Evolutionary conservation across 2,113 vertebrate genomes (phyloP).

Genomic region (Brienomyrus longianalis): DNA sequence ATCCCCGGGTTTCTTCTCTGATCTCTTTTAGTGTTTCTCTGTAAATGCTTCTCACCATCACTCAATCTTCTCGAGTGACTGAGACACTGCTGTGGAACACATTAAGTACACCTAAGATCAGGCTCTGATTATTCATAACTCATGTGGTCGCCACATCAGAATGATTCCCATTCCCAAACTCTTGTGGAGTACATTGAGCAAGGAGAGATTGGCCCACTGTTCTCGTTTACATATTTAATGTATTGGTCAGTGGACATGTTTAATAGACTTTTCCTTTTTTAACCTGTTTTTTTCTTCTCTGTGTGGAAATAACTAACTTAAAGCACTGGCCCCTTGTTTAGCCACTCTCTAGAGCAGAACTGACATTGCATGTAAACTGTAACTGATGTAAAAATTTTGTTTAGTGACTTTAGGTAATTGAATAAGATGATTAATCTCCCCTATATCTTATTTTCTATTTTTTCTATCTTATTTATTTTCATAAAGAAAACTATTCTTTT

Average conservation of each 20-base stretch:
- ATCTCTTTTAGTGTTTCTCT: neutral
- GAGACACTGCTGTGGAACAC: neutral
- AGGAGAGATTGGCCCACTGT: neutral
- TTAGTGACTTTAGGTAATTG: neutral
- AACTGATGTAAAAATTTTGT: neutral
- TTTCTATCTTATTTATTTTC: too few species aligned
- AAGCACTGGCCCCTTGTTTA: neutral
- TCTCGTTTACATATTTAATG: neutral
- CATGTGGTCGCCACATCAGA: neutral
- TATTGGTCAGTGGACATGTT: neutral
- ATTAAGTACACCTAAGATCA: neutral
- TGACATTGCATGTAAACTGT: neutral
- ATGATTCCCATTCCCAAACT: neutral
- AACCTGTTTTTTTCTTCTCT: neutral
- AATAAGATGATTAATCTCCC: neutral
- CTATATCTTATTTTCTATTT: neutral
- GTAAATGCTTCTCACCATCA: neutral
- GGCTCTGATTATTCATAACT: neutral
- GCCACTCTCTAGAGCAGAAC: neutral
- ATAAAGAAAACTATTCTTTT: neutral
- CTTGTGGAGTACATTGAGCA: neutral
- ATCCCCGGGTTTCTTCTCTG: neutral
- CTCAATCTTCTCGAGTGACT: neutral
- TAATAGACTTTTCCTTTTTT: neutral
- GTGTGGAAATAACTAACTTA: neutral